Evolutionary conservation across 2,113 vertebrate genomes (phyloP), one percentile per base, ranked within the genome.

Genomic region (Zeus faber): DNA sequence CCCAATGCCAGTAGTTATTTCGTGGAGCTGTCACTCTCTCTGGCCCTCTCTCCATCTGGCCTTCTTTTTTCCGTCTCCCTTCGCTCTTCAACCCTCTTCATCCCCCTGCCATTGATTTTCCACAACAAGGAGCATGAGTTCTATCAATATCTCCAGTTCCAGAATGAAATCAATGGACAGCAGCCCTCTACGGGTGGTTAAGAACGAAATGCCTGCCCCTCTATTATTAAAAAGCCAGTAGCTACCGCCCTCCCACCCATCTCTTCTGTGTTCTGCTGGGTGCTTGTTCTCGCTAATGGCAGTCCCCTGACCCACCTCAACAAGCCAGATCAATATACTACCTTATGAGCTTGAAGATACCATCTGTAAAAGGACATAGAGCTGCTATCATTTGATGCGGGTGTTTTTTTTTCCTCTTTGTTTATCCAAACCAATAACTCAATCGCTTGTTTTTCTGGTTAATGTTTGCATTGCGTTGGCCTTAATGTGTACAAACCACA

Each of bases 121-220:
- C 58, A 31, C 57, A 68, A 67, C 59, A 56, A 75, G 68, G 53
- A 81, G 59, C 65, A 62, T 69, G 62, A 74, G 54, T 64, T 54
- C 72, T 78, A 76, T 84, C 74, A 79, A 84, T 85, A 77, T 74
- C 73, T 80, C 65, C 62, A 23, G 53, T 70, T 37, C 50, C 56
- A 68, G 77, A 80, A 63, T 76, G 31, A 74, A 79, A 86, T 83
- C 61, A 65, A 84, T 81, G 3, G 51, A 65, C 62, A 49, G 58
- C 47, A 33, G 58, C 50, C 55, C 62, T 74, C 53, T 39, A 49
- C 13, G 40, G 67, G 77, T 80, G 75, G 65, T 76, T 85, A 72
- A 81, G 84, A 81, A 78, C 54, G 57, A 64, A 39, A 39, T 14
- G 46, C 39, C 20, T 53, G 16, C 49, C 65, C 69, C 67, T 79